Percentiles rank a stretch among this genome's conserved stretches.
Conservation (phyloP, 2,797 vertebrate species). For the Spea hammondii region DNA sequence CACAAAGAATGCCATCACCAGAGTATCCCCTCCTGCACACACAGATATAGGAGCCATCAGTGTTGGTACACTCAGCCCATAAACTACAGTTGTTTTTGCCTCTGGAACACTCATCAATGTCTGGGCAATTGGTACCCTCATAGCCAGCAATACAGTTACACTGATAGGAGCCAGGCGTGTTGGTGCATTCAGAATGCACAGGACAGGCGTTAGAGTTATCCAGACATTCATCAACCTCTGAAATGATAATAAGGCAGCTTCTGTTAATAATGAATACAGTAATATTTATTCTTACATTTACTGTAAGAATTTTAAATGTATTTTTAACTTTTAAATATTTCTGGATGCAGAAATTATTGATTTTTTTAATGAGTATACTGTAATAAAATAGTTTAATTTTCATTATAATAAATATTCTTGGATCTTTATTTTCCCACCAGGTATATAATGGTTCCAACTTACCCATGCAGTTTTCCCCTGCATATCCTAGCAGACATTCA, state of each 20-base stretch:
- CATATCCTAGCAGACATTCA: constrained; percentile 20
- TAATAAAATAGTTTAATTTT: too few relatives aligned
- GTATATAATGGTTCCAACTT: constrained; percentile 4
- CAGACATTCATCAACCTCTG: constrained; percentile 48
- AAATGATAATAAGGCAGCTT: not conserved
- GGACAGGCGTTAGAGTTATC: constrained; percentile 7
- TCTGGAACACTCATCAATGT: constrained; percentile 37
- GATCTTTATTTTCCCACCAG: too few relatives aligned
- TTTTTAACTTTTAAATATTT: too few relatives aligned
- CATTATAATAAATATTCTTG: too few relatives aligned
- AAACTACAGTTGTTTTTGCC: constrained; percentile 8
- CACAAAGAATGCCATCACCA: constrained; percentile 12
- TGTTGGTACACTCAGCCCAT: constrained; percentile 33
- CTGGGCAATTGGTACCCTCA: constrained; percentile 36
- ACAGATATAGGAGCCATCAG: constrained; percentile 32
- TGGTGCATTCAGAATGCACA: constrained; percentile 10
- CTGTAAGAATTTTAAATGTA: too few relatives aligned
- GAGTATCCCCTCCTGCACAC: constrained; percentile 21
- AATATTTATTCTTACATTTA: too few relatives aligned
- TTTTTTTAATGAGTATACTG: too few relatives aligned
- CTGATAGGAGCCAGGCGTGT: constrained; percentile 19
- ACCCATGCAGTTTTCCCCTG: constrained; percentile 37
- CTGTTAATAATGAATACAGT: too few relatives aligned
- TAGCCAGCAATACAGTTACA: constrained; percentile 23
- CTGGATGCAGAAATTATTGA: too few relatives aligned